Evolutionary conservation across 30 jellyfish, hydroid and myxozoan species (phyloP), one percentile per base, ranked within the genome.

Genomic region (Chironex yamaguchii): DNA sequence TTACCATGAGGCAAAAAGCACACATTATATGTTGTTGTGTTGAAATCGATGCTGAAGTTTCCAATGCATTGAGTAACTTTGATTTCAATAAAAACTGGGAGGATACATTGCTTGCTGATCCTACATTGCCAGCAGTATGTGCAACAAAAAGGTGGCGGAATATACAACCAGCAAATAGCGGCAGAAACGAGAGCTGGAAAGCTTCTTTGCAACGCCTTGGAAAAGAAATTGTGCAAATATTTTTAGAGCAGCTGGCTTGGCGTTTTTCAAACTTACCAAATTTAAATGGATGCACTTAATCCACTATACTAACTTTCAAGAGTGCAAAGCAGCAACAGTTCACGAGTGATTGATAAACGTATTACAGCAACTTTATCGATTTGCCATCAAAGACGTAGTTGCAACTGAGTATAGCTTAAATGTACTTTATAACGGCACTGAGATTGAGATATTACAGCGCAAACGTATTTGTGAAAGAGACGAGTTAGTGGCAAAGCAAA

Each of bases 101-200:
- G 64, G 90, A 78, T 32, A 53, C 82, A 52, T 70, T 30, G 13
- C 70, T 33, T 32, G 31, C 70, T 53, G 84, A 62, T 78, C 82
- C 82, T 53, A 76, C 29, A 49, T 33, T 78, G 54, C 90, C 82
- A 3, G 24, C 84, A n/a, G 70, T 53, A 29, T 76, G 36, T 69
- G 24, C 22, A 33, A 62, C 51, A 67, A 50, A 63, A 54, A 68
- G 81, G 22, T 78, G 82, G 82, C 54, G 88, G 27, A 54, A 54
- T 14, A 62, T 78, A 69, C 81, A 78, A 35, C 90, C 54, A 78
- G 84, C 69, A n/a, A 62, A 78, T 54, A 48, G 62, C 62, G 90
- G 90, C 30, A 31, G 62, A 75, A 27, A 75, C 62, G 81, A 75
- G 80, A 75, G 79, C 54, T 75, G 88, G 88, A 75, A 29, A 34